phyloP scores from a whole-genome alignment of 2,888 invertebrate species.

The Nebria salina region DNA sequence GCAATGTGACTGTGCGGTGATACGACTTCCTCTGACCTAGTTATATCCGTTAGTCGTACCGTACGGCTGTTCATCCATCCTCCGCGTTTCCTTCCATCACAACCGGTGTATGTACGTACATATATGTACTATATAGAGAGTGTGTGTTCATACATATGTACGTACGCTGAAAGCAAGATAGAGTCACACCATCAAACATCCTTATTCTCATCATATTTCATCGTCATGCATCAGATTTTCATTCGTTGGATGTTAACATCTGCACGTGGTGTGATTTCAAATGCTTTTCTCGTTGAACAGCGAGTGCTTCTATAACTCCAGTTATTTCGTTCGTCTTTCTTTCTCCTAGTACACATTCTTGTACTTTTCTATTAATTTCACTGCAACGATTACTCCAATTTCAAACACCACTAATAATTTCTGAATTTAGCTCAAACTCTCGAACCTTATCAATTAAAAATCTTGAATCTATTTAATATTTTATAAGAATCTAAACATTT shows the following conservation, averaged over 20 bases:
- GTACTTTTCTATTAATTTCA: not conserved
- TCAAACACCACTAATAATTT: not conserved
- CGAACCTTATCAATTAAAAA: not conserved
- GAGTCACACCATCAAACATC: conserved; percentile 17
- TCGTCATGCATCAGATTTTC: conserved; percentile 39
- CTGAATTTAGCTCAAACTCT: not conserved
- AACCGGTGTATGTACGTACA: not conserved
- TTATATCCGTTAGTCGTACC: not conserved
- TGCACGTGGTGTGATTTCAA: conserved; percentile 30
- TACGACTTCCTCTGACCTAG: not conserved
- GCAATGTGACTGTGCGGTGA: not conserved
- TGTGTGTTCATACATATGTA: not conserved
- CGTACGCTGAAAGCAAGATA: conserved; percentile 7
- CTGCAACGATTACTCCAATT: not conserved
- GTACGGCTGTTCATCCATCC: not conserved
- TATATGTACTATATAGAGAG: not conserved
- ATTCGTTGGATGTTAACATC: conserved; percentile 30
- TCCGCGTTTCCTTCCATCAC: not conserved
- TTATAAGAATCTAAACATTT: no score
- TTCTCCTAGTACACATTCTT: not conserved
- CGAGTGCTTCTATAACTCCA: conserved; percentile 10
- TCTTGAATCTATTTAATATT: no score
- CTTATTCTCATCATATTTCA: conserved; percentile 22
- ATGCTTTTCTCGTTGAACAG: conserved; percentile 17
- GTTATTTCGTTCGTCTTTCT: not conserved